A percentile compares a stretch with the other conserved stretches of the same genome.
These are phyloP conservation scores for Rhopalosiphum nymphaeae DNA, from an alignment of 2,888 invertebrate genomes.

Conservation along the genomic window DNA sequence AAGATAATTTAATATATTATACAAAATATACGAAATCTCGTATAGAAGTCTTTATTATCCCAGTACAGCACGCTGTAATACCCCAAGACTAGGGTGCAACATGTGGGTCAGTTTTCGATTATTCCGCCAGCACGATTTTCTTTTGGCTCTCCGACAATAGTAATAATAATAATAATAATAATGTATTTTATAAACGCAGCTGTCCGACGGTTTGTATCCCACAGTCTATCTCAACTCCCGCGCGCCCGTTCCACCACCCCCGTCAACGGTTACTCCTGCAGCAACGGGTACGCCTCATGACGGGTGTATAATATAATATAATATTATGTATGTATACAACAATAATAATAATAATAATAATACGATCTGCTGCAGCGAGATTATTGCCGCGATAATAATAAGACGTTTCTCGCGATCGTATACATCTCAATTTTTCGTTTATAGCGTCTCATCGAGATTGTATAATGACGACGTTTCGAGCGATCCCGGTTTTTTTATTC, in stretches of 20 bases:
- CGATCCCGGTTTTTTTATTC: not conserved
- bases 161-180: slow-evolving; percentile 25
- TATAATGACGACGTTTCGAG: not conserved
- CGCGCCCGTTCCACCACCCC: not conserved
- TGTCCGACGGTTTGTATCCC: slow-evolving; percentile 32
- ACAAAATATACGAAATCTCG: slow-evolving; percentile 31
- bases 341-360: slow-evolving; percentile 31
- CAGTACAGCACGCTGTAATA: not conserved
- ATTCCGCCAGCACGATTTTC: slow-evolving; percentile 52
- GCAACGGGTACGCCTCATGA: not conserved
- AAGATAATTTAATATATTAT: not conserved
- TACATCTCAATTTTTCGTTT: slow-evolving; percentile 56
- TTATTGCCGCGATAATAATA: slow-evolving; percentile 53
- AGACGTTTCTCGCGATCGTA: slow-evolving; percentile 46
- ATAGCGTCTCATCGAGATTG: not conserved
- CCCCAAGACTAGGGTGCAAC: slow-evolving; percentile 46
- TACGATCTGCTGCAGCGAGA: slow-evolving; percentile 30
- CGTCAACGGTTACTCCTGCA: not conserved
- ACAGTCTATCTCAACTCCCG: slow-evolving; percentile 1
- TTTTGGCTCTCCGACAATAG: not conserved
- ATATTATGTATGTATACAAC: slow-evolving; percentile 12
- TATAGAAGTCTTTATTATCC: slow-evolving; percentile 36
- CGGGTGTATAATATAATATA: slow-evolving; percentile 40
- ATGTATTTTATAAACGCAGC: slow-evolving; percentile 43
- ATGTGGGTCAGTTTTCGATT: slow-evolving; percentile 52